Percentiles rank a stretch among this genome's conserved stretches.
Conservation (phyloP, 1,140 invertebrate species). For the Idris sp. region DNA sequence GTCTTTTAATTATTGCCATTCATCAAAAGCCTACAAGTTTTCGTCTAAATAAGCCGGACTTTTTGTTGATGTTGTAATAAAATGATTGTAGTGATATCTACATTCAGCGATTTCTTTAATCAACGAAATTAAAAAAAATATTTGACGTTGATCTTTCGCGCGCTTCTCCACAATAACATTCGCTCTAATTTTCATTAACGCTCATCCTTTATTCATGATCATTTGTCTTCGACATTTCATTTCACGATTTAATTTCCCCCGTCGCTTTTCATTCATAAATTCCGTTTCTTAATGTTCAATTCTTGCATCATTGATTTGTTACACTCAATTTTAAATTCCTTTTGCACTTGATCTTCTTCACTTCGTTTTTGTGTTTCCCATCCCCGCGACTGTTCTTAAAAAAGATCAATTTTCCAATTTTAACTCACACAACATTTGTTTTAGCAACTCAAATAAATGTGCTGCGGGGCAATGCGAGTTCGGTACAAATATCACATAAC, state of each 20-base stretch:
- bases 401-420: conserved; percentile 3
- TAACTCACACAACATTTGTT: background rate
- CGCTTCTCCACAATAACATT: conserved; percentile 4
- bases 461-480: too few species aligned
- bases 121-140: conserved; percentile 45
- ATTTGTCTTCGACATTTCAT: conserved; percentile 44
- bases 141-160: conserved; percentile 40
- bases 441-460: too few species aligned
- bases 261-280: conserved; percentile 42
- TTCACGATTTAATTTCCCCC: conserved; percentile 41
- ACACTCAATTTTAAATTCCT: conserved; percentile 16
- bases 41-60: background rate
- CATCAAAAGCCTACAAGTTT: conserved; percentile 38
- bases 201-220: conserved; percentile 48
- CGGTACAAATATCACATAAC: too few species aligned
- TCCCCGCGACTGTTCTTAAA: too few species aligned
- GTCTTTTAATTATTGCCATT: conserved; percentile 52
- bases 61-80: conserved; percentile 3
- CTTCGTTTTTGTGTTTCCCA: background rate
- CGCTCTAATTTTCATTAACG: conserved; percentile 26
- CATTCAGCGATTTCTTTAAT: conserved; percentile 20
- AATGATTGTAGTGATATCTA: conserved; percentile 38
- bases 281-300: conserved; percentile 29
- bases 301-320: conserved; percentile 42
- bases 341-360: conserved; percentile 16